Base-by-base conservation (phyloP, 2,797 vertebrate genomes). In the Muscicapa striata region DNA sequence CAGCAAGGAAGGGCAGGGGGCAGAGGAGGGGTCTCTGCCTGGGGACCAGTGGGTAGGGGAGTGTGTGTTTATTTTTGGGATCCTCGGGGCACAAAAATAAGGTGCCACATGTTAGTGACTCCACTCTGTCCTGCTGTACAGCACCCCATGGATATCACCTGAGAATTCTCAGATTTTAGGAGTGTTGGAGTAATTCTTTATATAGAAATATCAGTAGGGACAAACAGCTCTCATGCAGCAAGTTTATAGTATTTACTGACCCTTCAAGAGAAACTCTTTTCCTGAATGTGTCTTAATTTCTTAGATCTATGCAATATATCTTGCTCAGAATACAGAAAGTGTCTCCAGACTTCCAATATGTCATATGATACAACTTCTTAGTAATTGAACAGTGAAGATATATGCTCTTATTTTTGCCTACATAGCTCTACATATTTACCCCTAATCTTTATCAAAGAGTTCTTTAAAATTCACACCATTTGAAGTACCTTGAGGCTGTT, bases 41-140 rank as follows among this genome's bases (percentile, higher is more conserved):
- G 30, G 22, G 9, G 4, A 38, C 11, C 17, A 10, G 0, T 1
- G 17, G 1, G 3, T 9, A 30, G 9, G 2, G 6, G 1, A 0
- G 9, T n/a, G 7, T 51, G 7, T 32, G 6, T 17, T 2, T 40
- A 40, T 38, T 7, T 29, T n/a, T 64, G 27, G 63, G 10, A 70
- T 34, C 4, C 22, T 83, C 5, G 29, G 23, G 27, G 21, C 27
- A 62, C 6, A 18, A 34, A 48, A 52, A 36, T 3, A 4, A 13
- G 11, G 3, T 49, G 14, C 3, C 13, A 24, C 15, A 67, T 40
- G 5, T 5, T 13, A 13, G 14, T 34, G n/a, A 11, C 5, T 78
- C 4, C 16, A 9, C 6, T 6, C 17, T 66, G 30, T 66, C 13
- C 20, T 62, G 26, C 26, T 36, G 10, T 40, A 27, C 32, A 1